These are phyloP conservation scores for Laothoe populi DNA, from an alignment of 2,888 invertebrate species.

Conservation along the genomic window DNA sequence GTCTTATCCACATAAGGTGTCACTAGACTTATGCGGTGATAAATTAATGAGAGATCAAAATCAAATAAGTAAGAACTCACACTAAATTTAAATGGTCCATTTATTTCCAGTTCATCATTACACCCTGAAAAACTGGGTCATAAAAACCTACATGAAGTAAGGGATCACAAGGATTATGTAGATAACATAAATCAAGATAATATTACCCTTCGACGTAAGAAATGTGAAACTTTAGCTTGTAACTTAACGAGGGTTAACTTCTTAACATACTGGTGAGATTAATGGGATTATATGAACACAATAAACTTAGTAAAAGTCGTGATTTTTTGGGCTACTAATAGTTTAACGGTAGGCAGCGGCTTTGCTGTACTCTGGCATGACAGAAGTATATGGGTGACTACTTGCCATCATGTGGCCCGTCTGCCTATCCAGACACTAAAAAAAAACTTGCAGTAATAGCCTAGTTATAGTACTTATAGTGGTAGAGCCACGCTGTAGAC, in stretches of 20 bases:
- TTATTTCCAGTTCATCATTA: not conserved
- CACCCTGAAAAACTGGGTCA: not conserved
- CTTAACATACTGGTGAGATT: not conserved
- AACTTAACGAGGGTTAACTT: not conserved
- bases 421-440: too few species aligned
- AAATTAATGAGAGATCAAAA: too few species aligned
- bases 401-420: too few species aligned
- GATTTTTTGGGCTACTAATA: too few species aligned
- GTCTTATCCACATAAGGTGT: too few species aligned
- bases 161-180: not conserved
- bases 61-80: not conserved
- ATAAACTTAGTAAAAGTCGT: not conserved
- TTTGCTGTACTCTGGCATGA: too few species aligned
- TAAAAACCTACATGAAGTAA: not conserved
- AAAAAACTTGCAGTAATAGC: too few species aligned
- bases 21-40: too few species aligned
- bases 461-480: too few species aligned
- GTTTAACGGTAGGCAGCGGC: too few species aligned
- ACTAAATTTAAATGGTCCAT: not conserved
- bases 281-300: not conserved
- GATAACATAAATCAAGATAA: conserved; percentile 6
- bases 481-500: too few species aligned
- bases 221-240: not conserved
- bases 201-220: not conserved
- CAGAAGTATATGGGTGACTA: too few species aligned